phyloP scores from a whole-genome alignment of 2,797 vertebrate species.

The Pygocentrus nattereri region DNA sequence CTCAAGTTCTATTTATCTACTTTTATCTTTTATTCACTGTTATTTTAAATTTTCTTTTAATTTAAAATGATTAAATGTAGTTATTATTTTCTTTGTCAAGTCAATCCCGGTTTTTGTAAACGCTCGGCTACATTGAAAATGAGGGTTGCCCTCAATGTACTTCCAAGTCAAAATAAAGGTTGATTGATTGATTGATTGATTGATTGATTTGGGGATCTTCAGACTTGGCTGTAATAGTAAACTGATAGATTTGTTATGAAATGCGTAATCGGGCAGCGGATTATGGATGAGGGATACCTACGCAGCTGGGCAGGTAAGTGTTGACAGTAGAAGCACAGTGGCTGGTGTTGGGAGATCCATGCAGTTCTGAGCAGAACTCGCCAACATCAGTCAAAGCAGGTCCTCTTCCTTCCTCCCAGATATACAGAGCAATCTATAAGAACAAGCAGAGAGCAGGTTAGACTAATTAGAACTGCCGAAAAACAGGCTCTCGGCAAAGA shows the following conservation, averaged over 20 bases:
- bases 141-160: too few relatives aligned
- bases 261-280: neutral
- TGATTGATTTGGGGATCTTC: too few relatives aligned
- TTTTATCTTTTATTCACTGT: too few relatives aligned
- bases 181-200: too few relatives aligned
- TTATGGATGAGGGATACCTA: conserved; percentile 71
- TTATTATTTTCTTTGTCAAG: too few relatives aligned
- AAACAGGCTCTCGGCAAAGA: neutral
- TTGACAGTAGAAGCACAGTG: conserved; percentile 82
- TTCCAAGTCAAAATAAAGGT: too few relatives aligned
- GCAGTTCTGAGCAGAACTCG: conserved; percentile 84
- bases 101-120: too few relatives aligned
- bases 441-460: neutral
- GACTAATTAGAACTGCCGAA: neutral
- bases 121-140: too few relatives aligned
- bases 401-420: conserved; percentile 89
- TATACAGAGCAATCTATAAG: conserved; percentile 86
- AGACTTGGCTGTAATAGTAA: too few relatives aligned
- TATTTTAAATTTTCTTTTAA: too few relatives aligned
- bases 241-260: neutral
- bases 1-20: too few relatives aligned
- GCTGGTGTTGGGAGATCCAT: conserved; percentile 47
- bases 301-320: conserved; percentile 84
- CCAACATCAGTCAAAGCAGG: conserved; percentile 83
- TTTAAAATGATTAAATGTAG: too few relatives aligned